Base-by-base conservation (phyloP, 2,888 invertebrate genomes). In the Actias luna region DNA sequence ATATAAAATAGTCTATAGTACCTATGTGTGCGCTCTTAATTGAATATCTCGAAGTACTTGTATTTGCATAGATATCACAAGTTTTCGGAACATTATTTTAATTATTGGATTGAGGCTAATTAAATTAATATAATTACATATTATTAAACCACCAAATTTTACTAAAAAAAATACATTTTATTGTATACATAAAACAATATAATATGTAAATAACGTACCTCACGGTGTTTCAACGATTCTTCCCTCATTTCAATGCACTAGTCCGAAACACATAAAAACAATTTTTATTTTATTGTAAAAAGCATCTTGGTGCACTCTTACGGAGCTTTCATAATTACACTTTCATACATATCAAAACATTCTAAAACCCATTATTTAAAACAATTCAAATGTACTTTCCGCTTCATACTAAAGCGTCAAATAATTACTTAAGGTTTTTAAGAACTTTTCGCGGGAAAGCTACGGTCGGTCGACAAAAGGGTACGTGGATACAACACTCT, bases 371-470 rank as follows among this genome's bases (percentile, higher is more conserved):
- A 58, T 39, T 33, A 42, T 57, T 31, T 52, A n/a, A 2, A 52
- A 55, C 8, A 29, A 29, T 55, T 29, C 10, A 55, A 29, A 29
- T 29, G n/a, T 55, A 55, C 5, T n/a, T 29, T 55, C n/a, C 29
- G 5, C 29, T 2, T 29, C 2, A n/a, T 10, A 16, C n/a, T 16
- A 7, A 29, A 25, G 25, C 25, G 10, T 22, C 16, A 55, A 55
- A 29, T 55, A 29, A 29, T 35, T 39, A 55, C 39, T 59, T 55
- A 36, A 55, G 18, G 59, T 55, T 22, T 50, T 16, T 36, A 59
- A 35, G 60, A 88, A 85, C 79, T 83, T 84, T 88, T 80, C 87
- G 88, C 89, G 89, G 85, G 82, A 86, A 88, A 76, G 63, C 74
- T 69, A 64, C 76, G 72, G 70, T 16, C n/a, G 18, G 5, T 42